phyloP scores from a whole-genome alignment of 1,140 invertebrate genomes.

The Euura lappo region DNA sequence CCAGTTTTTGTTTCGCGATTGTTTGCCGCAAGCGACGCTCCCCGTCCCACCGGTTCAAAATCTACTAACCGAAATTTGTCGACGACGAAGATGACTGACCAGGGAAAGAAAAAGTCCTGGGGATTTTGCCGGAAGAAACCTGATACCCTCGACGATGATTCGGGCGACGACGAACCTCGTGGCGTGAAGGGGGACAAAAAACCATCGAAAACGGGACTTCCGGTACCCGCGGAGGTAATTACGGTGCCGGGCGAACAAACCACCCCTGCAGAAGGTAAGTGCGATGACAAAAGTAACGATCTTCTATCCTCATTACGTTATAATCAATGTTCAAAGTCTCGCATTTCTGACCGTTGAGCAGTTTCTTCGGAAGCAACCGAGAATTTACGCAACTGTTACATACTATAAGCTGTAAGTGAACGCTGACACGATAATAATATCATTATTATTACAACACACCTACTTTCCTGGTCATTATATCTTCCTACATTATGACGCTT shows the following conservation, averaged over 20 bases:
- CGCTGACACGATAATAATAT: too few relatives aligned
- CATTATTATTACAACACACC: too few relatives aligned
- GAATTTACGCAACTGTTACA: too few relatives aligned
- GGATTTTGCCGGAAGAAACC: conserved; percentile 28
- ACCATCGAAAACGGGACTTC: neutral
- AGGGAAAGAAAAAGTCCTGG: neutral
- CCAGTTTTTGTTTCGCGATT: neutral
- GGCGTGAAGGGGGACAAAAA: neutral
- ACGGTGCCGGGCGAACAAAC: neutral
- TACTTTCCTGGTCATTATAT: too few relatives aligned
- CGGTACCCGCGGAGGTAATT: neutral
- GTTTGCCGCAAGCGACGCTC: neutral
- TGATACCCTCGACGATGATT: conserved; percentile 31
- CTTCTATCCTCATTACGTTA: too few relatives aligned
- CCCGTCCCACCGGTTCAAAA: neutral
- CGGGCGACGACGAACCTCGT: conserved; percentile 21
- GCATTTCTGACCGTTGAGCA: too few relatives aligned
- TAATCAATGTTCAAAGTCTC: neutral
- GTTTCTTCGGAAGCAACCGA: too few relatives aligned
- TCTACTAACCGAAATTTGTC: conserved; percentile 11
- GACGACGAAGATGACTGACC: neutral
- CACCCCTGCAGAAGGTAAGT: conserved; percentile 8
- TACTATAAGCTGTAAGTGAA: too few relatives aligned
- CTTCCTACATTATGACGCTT: too few relatives aligned
- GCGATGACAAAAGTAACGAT: too few relatives aligned